These are phyloP conservation scores for Tetraneura akinire DNA, from an alignment of 1,140 invertebrate species.

Conservation along the genomic window DNA sequence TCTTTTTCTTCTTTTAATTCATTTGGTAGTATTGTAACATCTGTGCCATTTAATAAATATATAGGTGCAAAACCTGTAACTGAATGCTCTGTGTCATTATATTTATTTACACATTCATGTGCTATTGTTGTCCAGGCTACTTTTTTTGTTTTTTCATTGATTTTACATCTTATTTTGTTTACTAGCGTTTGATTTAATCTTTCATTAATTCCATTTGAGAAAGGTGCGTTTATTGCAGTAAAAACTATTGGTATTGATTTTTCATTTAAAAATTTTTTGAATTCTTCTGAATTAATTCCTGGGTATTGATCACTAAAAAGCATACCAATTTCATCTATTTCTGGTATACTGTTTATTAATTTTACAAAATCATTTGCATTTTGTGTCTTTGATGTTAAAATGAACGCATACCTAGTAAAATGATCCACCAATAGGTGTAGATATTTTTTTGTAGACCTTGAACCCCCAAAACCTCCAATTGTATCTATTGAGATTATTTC, in stretches of 20 bases:
- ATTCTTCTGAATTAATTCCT: slow-evolving; percentile 55
- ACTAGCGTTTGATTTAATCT: slow-evolving; percentile 42
- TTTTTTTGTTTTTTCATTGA: slow-evolving; percentile 46
- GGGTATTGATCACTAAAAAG: slow-evolving; percentile 54
- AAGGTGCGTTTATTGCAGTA: background rate
- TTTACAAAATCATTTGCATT: slow-evolving; percentile 18
- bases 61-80: slow-evolving; percentile 20
- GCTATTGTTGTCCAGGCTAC: slow-evolving; percentile 31
- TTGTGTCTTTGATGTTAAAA: slow-evolving; percentile 50
- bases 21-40: slow-evolving; percentile 47
- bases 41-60: slow-evolving; percentile 38
- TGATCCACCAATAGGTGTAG: slow-evolving; percentile 55
- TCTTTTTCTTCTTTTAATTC: slow-evolving; percentile 45
- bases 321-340: slow-evolving; percentile 52
- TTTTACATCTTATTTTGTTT: slow-evolving; percentile 40
- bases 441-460: slow-evolving; percentile 54
- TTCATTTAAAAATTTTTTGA: slow-evolving; percentile 41
- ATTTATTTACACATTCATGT: slow-evolving; percentile 13
- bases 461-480: slow-evolving; percentile 55
- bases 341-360: slow-evolving; percentile 46
- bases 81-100: slow-evolving; percentile 46
- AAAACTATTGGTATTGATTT: background rate
- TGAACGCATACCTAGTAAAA: slow-evolving; percentile 54
- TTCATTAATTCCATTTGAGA: slow-evolving; percentile 46
- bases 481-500: slow-evolving; percentile 57